Conservation (phyloP, 1,140 invertebrate species). For the Drosophila arizonae region DNA sequence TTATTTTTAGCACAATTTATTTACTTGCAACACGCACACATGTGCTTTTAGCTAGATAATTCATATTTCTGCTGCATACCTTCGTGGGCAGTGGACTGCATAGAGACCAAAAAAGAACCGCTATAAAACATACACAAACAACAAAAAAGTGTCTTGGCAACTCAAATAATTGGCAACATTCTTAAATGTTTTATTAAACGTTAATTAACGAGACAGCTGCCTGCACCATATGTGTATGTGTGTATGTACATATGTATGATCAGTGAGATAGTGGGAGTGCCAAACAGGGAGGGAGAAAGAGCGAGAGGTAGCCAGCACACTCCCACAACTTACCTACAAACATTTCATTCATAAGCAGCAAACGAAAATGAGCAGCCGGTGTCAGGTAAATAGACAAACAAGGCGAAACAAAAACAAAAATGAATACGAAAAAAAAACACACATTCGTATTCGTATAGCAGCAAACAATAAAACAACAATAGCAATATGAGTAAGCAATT, state of each 20-base stretch:
- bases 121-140: conserved; percentile 11
- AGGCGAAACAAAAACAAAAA: conserved; percentile 46
- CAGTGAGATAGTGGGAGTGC: not conserved
- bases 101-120: conserved; percentile 28
- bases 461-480: conserved; percentile 38
- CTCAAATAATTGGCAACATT: conserved; percentile 64
- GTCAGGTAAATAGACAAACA: conserved; percentile 56
- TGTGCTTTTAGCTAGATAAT: conserved; percentile 40
- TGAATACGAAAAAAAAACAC: not conserved
- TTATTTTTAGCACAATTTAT: conserved; percentile 70
- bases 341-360: conserved; percentile 64
- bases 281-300: conserved; percentile 1
- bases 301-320: conserved; percentile 17
- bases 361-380: conserved; percentile 64
- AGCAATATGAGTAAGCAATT: conserved; percentile 61
- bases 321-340: conserved; percentile 40
- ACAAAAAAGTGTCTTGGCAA: conserved; percentile 39
- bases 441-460: conserved; percentile 25
- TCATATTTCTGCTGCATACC: conserved; percentile 62
- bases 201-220: conserved; percentile 42
- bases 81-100: conserved; percentile 60
- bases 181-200: conserved; percentile 60
- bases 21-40: conserved; percentile 42
- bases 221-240: conserved; percentile 25
- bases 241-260: not conserved